phyloP scores from a whole-genome alignment of 2,797 vertebrate genomes.

The Chromis chromis region DNA sequence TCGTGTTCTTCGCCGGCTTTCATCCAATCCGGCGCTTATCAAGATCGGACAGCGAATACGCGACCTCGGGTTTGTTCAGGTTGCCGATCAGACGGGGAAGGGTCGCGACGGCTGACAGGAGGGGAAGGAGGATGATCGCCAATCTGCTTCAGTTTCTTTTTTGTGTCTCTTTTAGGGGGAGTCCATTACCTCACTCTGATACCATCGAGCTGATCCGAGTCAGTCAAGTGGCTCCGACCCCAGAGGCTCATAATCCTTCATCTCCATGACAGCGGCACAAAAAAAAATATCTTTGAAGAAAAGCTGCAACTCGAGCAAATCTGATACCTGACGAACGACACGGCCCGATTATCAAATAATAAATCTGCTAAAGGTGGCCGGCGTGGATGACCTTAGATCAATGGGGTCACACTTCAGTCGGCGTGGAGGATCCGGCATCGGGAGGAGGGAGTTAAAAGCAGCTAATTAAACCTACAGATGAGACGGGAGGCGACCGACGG shows the following conservation, averaged over 20 bases:
- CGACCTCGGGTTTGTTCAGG: slow-evolving; percentile 57
- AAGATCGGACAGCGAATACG: slow-evolving; percentile 45
- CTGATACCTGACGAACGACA: slow-evolving; percentile 22
- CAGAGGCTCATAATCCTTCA: slow-evolving; percentile 55
- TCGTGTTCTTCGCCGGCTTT: slow-evolving; percentile 41
- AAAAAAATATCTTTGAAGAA: slow-evolving; percentile 30
- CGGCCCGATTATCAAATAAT: slow-evolving; percentile 60
- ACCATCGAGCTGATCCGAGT: slow-evolving; percentile 21
- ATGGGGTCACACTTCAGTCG: slow-evolving; percentile 54
- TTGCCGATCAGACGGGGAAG: slow-evolving; percentile 55
- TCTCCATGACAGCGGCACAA: slow-evolving; percentile 28
- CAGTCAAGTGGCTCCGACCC: slow-evolving; percentile 56
- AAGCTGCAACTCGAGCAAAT: background rate
- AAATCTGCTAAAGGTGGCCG: slow-evolving; percentile 66
- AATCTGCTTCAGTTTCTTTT: slow-evolving; percentile 5
- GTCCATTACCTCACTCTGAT: slow-evolving; percentile 46
- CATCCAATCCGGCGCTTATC: slow-evolving; percentile 61
- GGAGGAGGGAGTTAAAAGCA: slow-evolving; percentile 53
- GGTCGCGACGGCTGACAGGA: slow-evolving; percentile 28
- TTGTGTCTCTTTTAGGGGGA: slow-evolving; percentile 6
- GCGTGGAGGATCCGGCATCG: slow-evolving; percentile 19
- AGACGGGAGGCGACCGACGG: slow-evolving; percentile 18
- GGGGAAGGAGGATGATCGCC: slow-evolving; percentile 22
- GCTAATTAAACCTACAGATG: slow-evolving; percentile 67
- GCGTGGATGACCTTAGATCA: slow-evolving; percentile 62